Conservation (phyloP, 2,797 vertebrate genomes). For the Oreonectes daqikongensis region DNA sequence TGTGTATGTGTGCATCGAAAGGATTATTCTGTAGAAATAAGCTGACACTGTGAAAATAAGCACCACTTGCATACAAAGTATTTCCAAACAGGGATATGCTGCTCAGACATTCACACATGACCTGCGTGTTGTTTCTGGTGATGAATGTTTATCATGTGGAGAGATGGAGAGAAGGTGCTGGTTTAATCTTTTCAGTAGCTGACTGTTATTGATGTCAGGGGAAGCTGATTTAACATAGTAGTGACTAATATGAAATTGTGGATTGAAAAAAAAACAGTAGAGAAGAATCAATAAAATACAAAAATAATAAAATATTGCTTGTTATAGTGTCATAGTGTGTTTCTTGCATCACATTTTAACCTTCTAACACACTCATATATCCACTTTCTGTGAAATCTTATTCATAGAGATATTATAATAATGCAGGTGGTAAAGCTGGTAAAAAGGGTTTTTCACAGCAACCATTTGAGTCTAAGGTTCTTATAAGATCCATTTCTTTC, state of each 20-base stretch:
- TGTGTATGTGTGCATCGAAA: conserved; percentile 7
- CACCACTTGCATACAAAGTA: neutral
- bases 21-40: neutral
- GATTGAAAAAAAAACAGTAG: conserved; percentile 61
- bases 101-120: conserved; percentile 22
- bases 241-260: conserved; percentile 86
- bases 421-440: too few relatives aligned
- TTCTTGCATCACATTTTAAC: neutral
- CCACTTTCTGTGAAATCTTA: neutral
- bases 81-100: conserved; percentile 30
- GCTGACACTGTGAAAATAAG: conserved; percentile 45
- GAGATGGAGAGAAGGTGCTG: conserved; percentile 64
- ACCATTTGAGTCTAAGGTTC: too few relatives aligned
- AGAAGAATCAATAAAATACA: conserved; percentile 1
- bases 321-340: neutral
- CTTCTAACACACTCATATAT: neutral
- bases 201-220: conserved; percentile 84
- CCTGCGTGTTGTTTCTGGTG: neutral
- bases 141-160: neutral
- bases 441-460: too few relatives aligned
- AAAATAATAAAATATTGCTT: conserved; percentile 24
- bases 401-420: neutral
- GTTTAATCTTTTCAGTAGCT: conserved; percentile 82
- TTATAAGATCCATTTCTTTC: too few relatives aligned
- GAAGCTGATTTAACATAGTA: conserved; percentile 84